phyloP scores from a whole-genome alignment of 2,888 invertebrate genomes.

The Chelonus formosanus region DNA sequence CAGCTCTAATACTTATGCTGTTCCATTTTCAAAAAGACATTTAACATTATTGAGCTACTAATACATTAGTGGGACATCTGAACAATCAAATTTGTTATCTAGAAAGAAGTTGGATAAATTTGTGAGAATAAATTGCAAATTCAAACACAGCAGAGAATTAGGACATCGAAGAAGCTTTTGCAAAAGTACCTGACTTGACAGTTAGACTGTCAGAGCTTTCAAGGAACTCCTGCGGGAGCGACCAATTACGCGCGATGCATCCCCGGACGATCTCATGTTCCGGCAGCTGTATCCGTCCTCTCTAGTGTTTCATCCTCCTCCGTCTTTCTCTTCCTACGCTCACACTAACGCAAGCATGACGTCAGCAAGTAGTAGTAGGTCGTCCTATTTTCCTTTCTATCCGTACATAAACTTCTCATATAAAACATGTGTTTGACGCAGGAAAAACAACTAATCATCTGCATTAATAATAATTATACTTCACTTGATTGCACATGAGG shows the following conservation, averaged over 20 bases:
- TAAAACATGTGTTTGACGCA: too few relatives aligned
- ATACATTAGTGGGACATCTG: too few relatives aligned
- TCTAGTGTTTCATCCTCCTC: conserved; percentile 10
- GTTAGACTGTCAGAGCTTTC: conserved; percentile 18
- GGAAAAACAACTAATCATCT: too few relatives aligned
- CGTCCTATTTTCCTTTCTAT: conserved; percentile 38
- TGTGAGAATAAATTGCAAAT: not conserved
- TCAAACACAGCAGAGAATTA: not conserved
- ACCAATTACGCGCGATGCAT: conserved; percentile 31
- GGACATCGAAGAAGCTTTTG: too few relatives aligned
- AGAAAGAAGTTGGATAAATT: too few relatives aligned
- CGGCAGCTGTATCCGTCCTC: conserved; percentile 29
- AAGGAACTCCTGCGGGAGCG: conserved; percentile 26
- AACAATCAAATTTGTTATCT: too few relatives aligned
- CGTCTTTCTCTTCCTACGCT: conserved; percentile 29
- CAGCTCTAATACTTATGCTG: too few relatives aligned
- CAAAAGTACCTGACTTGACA: conserved; percentile 1
- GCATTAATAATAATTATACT: too few relatives aligned
- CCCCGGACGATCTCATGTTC: conserved; percentile 31
- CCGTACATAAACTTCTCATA: conserved; percentile 33
- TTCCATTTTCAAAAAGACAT: too few relatives aligned
- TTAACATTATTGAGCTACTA: too few relatives aligned
- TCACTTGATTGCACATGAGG: too few relatives aligned
- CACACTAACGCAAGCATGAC: conserved; percentile 27
- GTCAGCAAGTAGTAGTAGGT: conserved; percentile 40